Base-by-base conservation (phyloP, 2,888 invertebrate genomes). In the Mechanitis mazaeus region DNA sequence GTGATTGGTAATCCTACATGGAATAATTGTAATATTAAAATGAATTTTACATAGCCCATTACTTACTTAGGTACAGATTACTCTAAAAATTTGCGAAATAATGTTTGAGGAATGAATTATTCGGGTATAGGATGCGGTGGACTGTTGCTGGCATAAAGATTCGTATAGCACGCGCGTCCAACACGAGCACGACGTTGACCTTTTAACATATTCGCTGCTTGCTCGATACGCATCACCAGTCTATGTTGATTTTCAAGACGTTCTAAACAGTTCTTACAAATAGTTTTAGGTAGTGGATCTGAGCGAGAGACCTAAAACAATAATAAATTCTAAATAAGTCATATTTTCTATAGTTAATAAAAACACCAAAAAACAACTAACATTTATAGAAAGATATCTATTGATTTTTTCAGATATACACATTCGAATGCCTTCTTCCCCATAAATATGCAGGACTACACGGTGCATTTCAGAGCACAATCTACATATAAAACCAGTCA, bases 401-500 rank as follows among this genome's bases (percentile, higher is more conserved):
- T 94, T 94, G 74, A 96, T 95, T 92, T 96, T 95, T 75, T 95
- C 93, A 45, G 95, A 93, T 69, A 96, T 91, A 75, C 92, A 92
- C 78, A 95, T 89, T 75, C 94, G 93, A 78, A 93, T 92, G 58
- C 95, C 96, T 87, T 94, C 94, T 72, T 94, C 94, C 50, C 95
- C 95, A 79, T 95, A 96, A 71, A 96, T 94, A 80, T 96, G 96
- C 72, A 96, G 93, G 60, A 96, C 96, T 75, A 93, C 93, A 78
- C 94, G 92, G 84, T 95, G 95, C 93, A 95, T 95, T 91, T 95
- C 95, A 45, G 95, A 95, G 83, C 96, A 96, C 65, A 96, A 91
- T 77, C 96, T 93, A 85, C 96, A 96, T 77, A 96, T 93, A 88
- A 95, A 96, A 70, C 96, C 96, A 58, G 95, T 94, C 75, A 95